Evolutionary conservation across 2,113 vertebrate genomes (phyloP).

Genomic region (Gnathonemus echidnorhynchus): DNA sequence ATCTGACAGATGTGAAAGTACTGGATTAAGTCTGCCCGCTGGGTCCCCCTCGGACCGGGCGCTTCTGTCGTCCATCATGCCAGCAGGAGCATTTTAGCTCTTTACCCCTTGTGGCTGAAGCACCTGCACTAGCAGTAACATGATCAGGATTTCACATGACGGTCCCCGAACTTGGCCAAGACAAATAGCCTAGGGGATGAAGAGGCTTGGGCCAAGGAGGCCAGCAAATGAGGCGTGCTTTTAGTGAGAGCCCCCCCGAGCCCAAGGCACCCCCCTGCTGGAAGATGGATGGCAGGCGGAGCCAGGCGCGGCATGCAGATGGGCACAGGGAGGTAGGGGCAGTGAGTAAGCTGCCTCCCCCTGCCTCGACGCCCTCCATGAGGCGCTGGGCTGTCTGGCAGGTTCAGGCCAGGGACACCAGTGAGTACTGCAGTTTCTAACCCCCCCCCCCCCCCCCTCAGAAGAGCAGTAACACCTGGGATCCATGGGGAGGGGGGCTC

Average conservation of each 20-base stretch:
- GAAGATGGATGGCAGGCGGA: background rate
- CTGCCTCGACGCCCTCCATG: background rate
- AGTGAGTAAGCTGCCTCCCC: background rate
- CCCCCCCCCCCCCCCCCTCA: background rate
- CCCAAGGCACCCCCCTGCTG: background rate
- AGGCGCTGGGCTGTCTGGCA: background rate
- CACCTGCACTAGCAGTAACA: background rate
- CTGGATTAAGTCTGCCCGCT: background rate
- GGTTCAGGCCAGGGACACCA: background rate
- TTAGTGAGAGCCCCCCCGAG: background rate
- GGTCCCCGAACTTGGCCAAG: background rate
- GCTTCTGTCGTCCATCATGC: background rate
- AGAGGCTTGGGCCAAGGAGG: background rate
- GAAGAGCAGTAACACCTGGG: background rate
- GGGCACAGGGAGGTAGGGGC: background rate
- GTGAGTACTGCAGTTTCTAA: background rate
- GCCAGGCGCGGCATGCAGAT: background rate
- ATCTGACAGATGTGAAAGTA: background rate
- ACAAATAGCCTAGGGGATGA: background rate
- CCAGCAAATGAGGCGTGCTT: background rate
- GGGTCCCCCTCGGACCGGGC: background rate
- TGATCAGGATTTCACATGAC: background rate
- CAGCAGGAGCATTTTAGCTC: background rate
- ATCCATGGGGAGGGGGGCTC: background rate
- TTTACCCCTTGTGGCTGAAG: background rate